Percentiles rank a stretch among this genome's conserved stretches.
These are phyloP conservation scores for Tetrapedia diversipes DNA, from an alignment of 2,888 invertebrate genomes.

Conservation along the genomic window DNA sequence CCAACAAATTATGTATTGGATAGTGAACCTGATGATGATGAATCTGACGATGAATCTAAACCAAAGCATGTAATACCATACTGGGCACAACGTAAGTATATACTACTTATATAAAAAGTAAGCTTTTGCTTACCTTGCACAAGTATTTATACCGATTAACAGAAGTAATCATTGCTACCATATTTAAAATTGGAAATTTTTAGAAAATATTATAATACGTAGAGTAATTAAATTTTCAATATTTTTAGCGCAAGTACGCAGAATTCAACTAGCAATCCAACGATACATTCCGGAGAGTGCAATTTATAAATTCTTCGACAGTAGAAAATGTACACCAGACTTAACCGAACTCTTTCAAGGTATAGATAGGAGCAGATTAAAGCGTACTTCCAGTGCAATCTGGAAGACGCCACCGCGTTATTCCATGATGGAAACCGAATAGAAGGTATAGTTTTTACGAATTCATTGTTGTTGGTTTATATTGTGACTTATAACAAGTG, in stretches of 20 bases:
- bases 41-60: constrained; percentile 76
- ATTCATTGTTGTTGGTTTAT: constrained; percentile 42
- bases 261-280: constrained; percentile 83
- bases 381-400: constrained; percentile 89
- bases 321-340: constrained; percentile 85
- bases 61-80: constrained; percentile 79
- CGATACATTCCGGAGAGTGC: constrained; percentile 80
- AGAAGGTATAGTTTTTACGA: constrained; percentile 20
- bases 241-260: constrained; percentile 82
- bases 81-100: constrained; percentile 77
- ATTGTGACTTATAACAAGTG: constrained; percentile 10
- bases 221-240: background rate
- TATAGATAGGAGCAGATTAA: constrained; percentile 87
- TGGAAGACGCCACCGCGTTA: constrained; percentile 90
- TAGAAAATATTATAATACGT: background rate
- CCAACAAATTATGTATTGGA: constrained; percentile 77
- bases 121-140: background rate
- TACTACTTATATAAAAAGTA: background rate
- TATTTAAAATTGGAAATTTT: background rate
- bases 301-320: constrained; percentile 86
- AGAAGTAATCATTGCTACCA: background rate
- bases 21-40: constrained; percentile 80
- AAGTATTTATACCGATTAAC: background rate
- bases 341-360: constrained; percentile 87
- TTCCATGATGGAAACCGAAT: constrained; percentile 82